Conservation (phyloP, 1,140 invertebrate genomes). For the Pachypsylla venusta region DNA sequence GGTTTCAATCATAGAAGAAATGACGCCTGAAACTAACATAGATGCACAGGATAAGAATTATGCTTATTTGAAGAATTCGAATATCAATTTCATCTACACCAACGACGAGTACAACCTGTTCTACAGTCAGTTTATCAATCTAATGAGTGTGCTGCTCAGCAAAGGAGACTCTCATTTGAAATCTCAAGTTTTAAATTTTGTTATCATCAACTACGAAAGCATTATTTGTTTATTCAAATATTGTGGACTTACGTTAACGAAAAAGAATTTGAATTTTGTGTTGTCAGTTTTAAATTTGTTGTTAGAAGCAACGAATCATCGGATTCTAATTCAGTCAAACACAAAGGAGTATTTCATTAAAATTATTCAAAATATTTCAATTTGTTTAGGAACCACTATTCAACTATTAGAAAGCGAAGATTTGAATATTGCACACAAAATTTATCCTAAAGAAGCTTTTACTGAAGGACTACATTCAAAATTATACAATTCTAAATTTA, state of each 20-base stretch:
- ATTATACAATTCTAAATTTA: not conserved
- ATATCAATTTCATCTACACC: not conserved
- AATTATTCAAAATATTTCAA: not conserved
- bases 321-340: not conserved
- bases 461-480: not conserved
- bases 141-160: not conserved
- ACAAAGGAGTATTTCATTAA: not conserved
- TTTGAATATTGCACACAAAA: not conserved
- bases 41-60: not conserved
- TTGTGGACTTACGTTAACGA: not conserved
- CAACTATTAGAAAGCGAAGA: not conserved
- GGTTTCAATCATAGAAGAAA: not conserved
- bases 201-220: conserved; percentile 4
- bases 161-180: not conserved
- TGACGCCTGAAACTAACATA: not conserved
- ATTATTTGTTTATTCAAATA: conserved; percentile 7
- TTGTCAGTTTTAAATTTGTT: not conserved
- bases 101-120: conserved; percentile 6
- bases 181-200: not conserved
- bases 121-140: conserved; percentile 4
- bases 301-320: not conserved
- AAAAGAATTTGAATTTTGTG: not conserved
- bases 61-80: not conserved
- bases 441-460: not conserved
- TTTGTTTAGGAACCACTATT: not conserved